phyloP scores from a whole-genome alignment of 1,140 invertebrate genomes.

The Lepidurus arcticus region DNA sequence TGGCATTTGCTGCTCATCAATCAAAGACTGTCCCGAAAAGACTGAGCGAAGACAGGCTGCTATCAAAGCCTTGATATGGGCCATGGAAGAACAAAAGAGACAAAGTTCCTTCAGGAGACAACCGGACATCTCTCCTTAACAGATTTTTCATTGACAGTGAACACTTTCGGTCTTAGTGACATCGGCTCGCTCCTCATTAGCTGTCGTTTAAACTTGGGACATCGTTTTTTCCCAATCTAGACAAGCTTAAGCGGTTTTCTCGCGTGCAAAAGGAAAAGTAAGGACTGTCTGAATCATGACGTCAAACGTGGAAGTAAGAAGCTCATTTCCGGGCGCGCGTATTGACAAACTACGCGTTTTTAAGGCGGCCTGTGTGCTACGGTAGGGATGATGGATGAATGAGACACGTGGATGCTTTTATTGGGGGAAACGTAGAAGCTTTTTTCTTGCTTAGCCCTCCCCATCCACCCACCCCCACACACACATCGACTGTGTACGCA shows the following conservation, averaged over 20 bases:
- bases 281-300: not conserved
- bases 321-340: not conserved
- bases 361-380: not conserved
- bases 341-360: not conserved
- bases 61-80: not conserved
- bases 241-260: not conserved
- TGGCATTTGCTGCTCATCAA: constrained; percentile 7
- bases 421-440: not conserved
- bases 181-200: not conserved
- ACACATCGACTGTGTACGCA: not conserved
- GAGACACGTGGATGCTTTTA: not conserved
- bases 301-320: not conserved
- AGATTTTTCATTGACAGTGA: not conserved
- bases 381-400: not conserved
- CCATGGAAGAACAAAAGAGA: not conserved
- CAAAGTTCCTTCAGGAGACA: not conserved
- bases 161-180: not conserved
- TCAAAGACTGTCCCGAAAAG: not conserved
- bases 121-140: not conserved
- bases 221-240: not conserved
- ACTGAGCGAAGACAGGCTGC: not conserved
- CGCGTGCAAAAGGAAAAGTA: not conserved
- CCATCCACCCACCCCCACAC: not conserved
- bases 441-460: not conserved
- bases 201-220: not conserved